Base-by-base conservation (phyloP, 2,797 vertebrate genomes). In the Hylomyscus alleni region DNA sequence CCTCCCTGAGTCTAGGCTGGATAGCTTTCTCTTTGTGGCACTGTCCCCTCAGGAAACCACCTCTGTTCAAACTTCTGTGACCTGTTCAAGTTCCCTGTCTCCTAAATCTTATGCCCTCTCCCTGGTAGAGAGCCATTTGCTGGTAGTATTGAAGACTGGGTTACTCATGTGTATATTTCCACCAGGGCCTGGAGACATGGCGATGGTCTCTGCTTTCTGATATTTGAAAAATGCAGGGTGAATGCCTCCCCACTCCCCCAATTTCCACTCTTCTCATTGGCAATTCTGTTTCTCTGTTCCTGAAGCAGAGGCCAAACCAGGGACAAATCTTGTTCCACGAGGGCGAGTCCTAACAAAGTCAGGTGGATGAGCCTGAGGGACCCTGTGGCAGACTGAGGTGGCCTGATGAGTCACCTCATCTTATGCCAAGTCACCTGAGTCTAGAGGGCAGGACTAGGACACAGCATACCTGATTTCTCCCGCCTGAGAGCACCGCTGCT, bases 351-450 rank as follows among this genome's bases (percentile, higher is more conserved):
- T 86, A n/a, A 69, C 95, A 94, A 20, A 72, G 50, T 58, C 9
- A 1, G 77, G 78, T 69, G 8, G n/a, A 65, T 82, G 95, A 92
- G 88, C 91, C 69, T 58, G 44, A 94, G 76, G 86, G 88, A 82
- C 77, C 60, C 95, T 80, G 89, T 89, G 17, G 1, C 81, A 60
- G 67, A 60, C 26, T 44, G 12, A 40, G 17, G 87, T 93, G 95
- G 89, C 93, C 75, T 10, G 60, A n/a, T 97, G 95, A 97, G 94
- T 97, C 97, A 97, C 26, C 65, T 92, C 50, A 10, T 13, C 67
- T 60, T 22, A 31, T 89, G 84, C 93, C 82, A 76, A 90, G 84
- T 97, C 97, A 97, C 92, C 50, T 73, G 72, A 47, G n/a, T 58
- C 69, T 78, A 75, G 60, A 50, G 81, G 82, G 77, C 47, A 76